phyloP scores from a whole-genome alignment of 2,113 vertebrate species.

The Scomber japonicus region DNA sequence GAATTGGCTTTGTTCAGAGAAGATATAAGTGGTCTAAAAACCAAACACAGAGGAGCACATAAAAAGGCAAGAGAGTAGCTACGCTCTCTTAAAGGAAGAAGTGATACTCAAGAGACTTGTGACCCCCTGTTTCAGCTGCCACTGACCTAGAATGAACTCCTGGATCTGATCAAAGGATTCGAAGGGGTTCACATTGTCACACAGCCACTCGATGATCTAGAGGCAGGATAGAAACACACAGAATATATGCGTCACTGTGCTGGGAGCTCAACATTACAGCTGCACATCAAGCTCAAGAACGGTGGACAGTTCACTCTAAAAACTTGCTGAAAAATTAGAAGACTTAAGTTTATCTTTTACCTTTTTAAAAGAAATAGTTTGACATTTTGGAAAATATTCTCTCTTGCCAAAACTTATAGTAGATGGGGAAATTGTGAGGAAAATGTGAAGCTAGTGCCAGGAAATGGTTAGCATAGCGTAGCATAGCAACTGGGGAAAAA shows the following conservation, averaged over 20 bases:
- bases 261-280: not conserved
- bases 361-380: not conserved
- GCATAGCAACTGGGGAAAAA: not conserved
- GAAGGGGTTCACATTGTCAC: slow-evolving; percentile 87
- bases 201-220: slow-evolving; percentile 94
- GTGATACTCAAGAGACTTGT: slow-evolving; percentile 13
- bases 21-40: slow-evolving; percentile 30
- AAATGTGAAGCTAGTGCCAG: not conserved
- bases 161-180: slow-evolving; percentile 93
- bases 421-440: too few species aligned
- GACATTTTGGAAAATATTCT: not conserved
- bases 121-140: slow-evolving; percentile 3
- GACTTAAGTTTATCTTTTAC: not conserved
- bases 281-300: not conserved
- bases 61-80: slow-evolving; percentile 17
- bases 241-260: slow-evolving; percentile 4
- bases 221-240: slow-evolving; percentile 34
- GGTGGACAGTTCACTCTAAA: not conserved
- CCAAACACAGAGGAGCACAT: slow-evolving; percentile 19
- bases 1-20: slow-evolving; percentile 37
- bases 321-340: not conserved
- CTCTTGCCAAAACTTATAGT: too few species aligned
- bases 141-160: slow-evolving; percentile 95
- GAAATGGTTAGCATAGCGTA: not conserved
- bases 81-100: slow-evolving; percentile 19